These are phyloP conservation scores for Spilogale gracilis DNA, from an alignment of 2,113 vertebrate genomes.

Conservation along the genomic window DNA sequence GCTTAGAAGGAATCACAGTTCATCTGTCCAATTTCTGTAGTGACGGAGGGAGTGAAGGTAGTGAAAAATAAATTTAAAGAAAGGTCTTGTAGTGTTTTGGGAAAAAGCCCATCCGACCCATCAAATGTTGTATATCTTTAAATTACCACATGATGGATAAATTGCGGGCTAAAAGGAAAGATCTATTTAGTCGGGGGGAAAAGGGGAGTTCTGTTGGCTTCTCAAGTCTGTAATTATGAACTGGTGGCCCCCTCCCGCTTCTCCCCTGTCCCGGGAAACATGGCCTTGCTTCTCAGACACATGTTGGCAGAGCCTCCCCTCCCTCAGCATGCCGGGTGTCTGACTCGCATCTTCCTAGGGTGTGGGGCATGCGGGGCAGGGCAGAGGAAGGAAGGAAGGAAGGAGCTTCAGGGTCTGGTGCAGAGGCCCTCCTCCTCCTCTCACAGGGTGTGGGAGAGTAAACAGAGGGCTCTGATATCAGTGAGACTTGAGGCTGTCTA, in stretches of 20 bases:
- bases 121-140: constrained; percentile 92
- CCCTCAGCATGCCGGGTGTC: background rate
- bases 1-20: background rate
- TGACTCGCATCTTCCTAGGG: background rate
- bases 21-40: background rate
- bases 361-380: rapidly evolving
- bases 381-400: background rate
- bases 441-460: background rate
- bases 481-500: background rate
- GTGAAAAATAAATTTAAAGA: background rate
- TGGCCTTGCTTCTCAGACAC: background rate
- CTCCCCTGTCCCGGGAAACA: background rate
- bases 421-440: background rate
- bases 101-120: constrained; percentile 91
- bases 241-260: too few species aligned
- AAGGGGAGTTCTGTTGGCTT: background rate
- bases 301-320: background rate
- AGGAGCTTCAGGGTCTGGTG: background rate
- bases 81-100: constrained; percentile 93
- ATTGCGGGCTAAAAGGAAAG: constrained; percentile 93
- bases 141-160: constrained; percentile 92
- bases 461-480: background rate
- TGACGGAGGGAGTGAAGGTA: background rate
- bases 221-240: background rate
- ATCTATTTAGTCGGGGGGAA: constrained; percentile 86